Evolutionary conservation across 2,113 vertebrate genomes (phyloP).

Genomic region (Atractosteus spatula): DNA sequence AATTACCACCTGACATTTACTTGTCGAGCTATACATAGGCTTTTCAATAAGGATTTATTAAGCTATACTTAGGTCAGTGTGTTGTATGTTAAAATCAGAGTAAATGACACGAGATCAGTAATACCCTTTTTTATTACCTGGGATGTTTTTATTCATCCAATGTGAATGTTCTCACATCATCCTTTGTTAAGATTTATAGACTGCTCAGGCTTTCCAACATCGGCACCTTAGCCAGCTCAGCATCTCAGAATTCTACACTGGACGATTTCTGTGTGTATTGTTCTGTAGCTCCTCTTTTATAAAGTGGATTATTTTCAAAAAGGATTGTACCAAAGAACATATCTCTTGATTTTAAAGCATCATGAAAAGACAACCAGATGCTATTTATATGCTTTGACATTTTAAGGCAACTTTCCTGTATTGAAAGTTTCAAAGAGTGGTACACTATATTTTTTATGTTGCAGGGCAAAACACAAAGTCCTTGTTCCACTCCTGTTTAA

Average conservation of each 20-base stretch:
- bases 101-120: constrained; percentile 36
- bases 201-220: too few species aligned
- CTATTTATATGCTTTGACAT: constrained; percentile 46
- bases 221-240: too few species aligned
- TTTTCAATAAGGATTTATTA: constrained; percentile 2
- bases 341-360: constrained; percentile 38
- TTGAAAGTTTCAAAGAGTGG: constrained; percentile 54
- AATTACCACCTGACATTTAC: constrained; percentile 28
- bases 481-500: constrained; percentile 11
- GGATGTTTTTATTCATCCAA: constrained; percentile 23
- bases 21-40: constrained; percentile 11
- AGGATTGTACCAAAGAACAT: constrained; percentile 24
- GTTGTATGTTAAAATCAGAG: neutral
- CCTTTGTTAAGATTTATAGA: neutral
- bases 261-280: too few species aligned
- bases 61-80: constrained; percentile 5
- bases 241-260: too few species aligned
- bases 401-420: constrained; percentile 29
- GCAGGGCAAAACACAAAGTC: constrained; percentile 45
- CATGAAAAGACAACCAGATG: constrained; percentile 44
- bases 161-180: constrained; percentile 13
- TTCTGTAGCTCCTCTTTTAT: constrained; percentile 1
- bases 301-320: neutral
- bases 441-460: constrained; percentile 61
- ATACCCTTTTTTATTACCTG: constrained; percentile 43